These are phyloP conservation scores for Avahi laniger DNA, from an alignment of 2,797 vertebrate species.

Conservation along the genomic window DNA sequence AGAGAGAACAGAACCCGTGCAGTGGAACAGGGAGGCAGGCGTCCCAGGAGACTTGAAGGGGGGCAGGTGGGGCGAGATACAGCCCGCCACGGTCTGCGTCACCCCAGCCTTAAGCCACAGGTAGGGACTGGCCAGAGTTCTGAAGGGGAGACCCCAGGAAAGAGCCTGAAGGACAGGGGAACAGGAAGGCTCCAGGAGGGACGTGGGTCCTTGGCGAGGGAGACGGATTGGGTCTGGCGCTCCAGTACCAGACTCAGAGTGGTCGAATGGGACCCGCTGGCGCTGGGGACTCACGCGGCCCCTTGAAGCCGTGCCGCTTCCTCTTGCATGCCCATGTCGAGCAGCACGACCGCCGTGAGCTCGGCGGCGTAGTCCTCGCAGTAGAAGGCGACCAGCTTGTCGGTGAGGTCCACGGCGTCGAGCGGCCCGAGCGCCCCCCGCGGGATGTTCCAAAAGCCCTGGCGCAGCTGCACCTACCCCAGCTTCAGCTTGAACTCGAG, in stretches of 20 bases:
- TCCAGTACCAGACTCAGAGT: neutral
- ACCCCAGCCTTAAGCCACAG: neutral
- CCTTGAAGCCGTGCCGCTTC: accelerated
- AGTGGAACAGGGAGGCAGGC: neutral
- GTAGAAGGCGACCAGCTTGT: neutral
- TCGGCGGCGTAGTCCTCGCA: accelerated
- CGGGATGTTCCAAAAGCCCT: neutral
- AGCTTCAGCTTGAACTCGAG: conserved; percentile 42
- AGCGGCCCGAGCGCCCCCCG: neutral
- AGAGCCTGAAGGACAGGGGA: neutral
- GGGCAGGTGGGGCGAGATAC: neutral
- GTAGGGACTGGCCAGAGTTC: neutral
- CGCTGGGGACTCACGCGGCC: accelerated
- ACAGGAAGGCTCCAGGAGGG: neutral
- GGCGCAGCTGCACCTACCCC: accelerated
- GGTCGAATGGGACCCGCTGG: accelerated
- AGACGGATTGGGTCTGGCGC: neutral
- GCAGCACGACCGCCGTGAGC: neutral
- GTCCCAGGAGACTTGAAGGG: neutral
- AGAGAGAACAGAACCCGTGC: neutral
- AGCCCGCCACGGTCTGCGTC: neutral
- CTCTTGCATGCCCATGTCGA: neutral
- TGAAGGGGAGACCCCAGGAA: neutral
- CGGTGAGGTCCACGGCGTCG: neutral
- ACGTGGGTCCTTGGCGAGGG: neutral